Percentiles rank a stretch among this genome's conserved stretches.
phyloP scores from a whole-genome alignment of 2,797 vertebrate genomes.

The Emys orbicularis region DNA sequence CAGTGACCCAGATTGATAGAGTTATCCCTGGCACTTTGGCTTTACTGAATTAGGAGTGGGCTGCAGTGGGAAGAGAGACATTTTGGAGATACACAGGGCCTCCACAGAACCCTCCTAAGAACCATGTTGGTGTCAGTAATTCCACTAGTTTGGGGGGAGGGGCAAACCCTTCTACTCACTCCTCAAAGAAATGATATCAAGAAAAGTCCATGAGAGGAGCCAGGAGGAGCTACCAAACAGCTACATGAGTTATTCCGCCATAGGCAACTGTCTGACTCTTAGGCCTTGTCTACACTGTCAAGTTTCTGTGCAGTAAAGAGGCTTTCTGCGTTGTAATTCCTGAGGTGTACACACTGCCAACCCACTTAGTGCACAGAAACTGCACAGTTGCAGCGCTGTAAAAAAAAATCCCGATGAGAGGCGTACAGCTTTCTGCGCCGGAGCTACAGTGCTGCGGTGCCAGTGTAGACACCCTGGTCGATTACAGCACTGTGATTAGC shows the following conservation, averaged over 20 bases:
- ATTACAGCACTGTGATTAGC: too few species aligned
- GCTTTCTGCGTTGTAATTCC: too few species aligned
- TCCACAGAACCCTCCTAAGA: neutral
- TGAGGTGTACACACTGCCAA: too few species aligned
- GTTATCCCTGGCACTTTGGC: fast-evolving
- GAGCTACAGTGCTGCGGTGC: too few species aligned
- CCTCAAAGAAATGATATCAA: neutral
- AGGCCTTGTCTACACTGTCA: too few species aligned
- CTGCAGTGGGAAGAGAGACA: neutral
- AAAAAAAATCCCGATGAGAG: too few species aligned
- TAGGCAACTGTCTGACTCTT: neutral
- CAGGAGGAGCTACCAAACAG: neutral
- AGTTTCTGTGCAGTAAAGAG: too few species aligned
- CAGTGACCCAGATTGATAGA: neutral
- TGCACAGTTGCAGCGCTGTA: too few species aligned
- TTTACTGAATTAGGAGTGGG: neutral
- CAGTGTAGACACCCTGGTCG: too few species aligned
- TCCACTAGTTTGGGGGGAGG: neutral
- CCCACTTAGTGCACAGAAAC: too few species aligned
- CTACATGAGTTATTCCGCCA: neutral
- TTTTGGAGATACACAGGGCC: neutral
- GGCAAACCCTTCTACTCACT: neutral
- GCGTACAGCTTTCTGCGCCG: too few species aligned
- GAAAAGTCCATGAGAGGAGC: neutral
- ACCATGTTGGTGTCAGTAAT: neutral